Base-by-base conservation (phyloP, 2,797 vertebrate species). In the Masticophis lateralis region DNA sequence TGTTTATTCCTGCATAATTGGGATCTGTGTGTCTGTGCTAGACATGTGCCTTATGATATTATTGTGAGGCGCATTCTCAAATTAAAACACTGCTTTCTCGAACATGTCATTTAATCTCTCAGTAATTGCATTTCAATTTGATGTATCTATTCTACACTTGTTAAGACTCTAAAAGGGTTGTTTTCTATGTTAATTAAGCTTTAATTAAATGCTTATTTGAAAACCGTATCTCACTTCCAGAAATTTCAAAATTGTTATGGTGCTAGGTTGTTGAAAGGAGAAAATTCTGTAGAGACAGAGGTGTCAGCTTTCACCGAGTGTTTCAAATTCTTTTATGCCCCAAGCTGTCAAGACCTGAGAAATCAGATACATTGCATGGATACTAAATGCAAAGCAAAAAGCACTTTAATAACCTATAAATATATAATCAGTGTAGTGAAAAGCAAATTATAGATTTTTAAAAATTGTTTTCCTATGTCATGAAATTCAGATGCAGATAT, bases 121-220 rank as follows among this genome's bases (percentile, higher is more conserved):
- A 95, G 95, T 98, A 97, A 97, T 97, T 98, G 96, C 94, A 91
- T 97, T 97, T 97, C 95, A 97, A 94, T 96, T 95, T 96, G 97
- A 97, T 97, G 96, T 95, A 96, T 97, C 93, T 96, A 55, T 2
- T 95, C 94, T 94, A 94, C 93, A 95, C 95, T 97, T 96, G 96
- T 97, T 97, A 96, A 95, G 96, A 96, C 95, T 97, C 95, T 87
- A 92, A 97, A 98, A 97, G 96, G 96, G 95, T 96, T 97, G 97
- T 98, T 97, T 96, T 96, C 91, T 97, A 96, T 98, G 96, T 97
- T 98, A 98, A 98, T 97, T 97, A 96, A 95, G 96, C 95, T 94
- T 96, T 97, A 97, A 98, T 98, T 98, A 97, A 97, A 98, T 97
- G 97, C 97, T 93, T 97, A 95, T 97, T 97, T 96, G 97, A 97